These are phyloP conservation scores for Diploscapter pachys DNA, from an alignment of 1,140 invertebrate genomes.

Conservation along the genomic window DNA sequence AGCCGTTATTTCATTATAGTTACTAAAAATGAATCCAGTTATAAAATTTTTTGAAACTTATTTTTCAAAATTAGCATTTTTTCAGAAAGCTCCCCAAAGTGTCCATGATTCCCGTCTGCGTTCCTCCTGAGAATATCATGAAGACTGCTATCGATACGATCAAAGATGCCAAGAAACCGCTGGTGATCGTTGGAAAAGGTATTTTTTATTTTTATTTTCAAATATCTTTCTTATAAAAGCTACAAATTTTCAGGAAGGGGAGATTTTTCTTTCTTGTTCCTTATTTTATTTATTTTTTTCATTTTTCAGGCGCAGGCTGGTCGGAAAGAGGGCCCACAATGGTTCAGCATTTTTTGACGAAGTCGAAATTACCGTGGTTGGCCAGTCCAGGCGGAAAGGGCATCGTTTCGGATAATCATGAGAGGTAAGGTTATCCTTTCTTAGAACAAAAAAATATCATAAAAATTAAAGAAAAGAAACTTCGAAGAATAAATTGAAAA, in stretches of 20 bases:
- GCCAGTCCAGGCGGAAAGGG: constrained; percentile 96
- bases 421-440: constrained; percentile 23
- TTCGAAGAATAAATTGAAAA: not conserved
- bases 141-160: constrained; percentile 71
- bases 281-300: too few species aligned
- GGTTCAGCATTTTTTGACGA: constrained; percentile 66
- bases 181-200: constrained; percentile 87
- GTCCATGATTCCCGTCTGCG: constrained; percentile 67
- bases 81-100: constrained; percentile 21
- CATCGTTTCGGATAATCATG: constrained; percentile 77
- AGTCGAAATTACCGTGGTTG: constrained; percentile 77
- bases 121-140: constrained; percentile 70
- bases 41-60: constrained; percentile 26
- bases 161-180: constrained; percentile 71
- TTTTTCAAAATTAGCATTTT: constrained; percentile 19
- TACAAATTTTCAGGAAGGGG: not conserved
- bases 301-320: constrained; percentile 31
- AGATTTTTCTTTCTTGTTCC: not conserved
- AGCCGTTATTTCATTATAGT: too few species aligned
- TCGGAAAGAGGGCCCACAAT: constrained; percentile 45
- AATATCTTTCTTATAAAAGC: not conserved
- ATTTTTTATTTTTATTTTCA: too few species aligned
- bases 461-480: too few species aligned
- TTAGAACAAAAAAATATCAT: not conserved
- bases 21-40: constrained; percentile 61